Conservation (phyloP, 2,797 vertebrate genomes). For the Periparus ater region DNA sequence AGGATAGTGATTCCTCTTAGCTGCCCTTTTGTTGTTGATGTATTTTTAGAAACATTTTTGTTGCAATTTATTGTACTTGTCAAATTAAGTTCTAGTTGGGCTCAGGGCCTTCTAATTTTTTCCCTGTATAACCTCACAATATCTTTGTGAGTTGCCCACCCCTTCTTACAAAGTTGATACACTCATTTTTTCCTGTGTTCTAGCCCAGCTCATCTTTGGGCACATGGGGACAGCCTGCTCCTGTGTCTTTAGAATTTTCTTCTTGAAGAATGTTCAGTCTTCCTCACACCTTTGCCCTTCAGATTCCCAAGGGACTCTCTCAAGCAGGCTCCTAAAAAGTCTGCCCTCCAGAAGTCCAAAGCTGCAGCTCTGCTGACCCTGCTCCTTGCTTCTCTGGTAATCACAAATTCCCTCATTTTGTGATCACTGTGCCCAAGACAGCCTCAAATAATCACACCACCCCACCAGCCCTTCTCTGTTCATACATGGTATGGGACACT, state of each 20-base stretch:
- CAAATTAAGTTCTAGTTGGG: neutral
- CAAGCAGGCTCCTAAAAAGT: neutral
- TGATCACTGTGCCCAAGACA: neutral
- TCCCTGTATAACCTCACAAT: neutral
- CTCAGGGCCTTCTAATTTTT: neutral
- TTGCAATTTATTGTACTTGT: neutral
- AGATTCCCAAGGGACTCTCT: neutral
- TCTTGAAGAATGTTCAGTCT: neutral
- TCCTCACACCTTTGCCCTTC: neutral
- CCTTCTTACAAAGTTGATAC: neutral
- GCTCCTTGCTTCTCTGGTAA: neutral
- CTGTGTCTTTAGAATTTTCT: neutral
- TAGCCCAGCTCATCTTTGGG: neutral
- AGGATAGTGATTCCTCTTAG: neutral
- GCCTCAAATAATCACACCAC: neutral
- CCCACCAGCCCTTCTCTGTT: neutral
- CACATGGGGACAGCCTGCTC: neutral
- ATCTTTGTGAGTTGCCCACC: neutral
- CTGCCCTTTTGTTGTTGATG: neutral
- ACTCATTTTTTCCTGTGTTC: neutral
- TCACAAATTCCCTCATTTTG: neutral
- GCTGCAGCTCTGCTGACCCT: neutral
- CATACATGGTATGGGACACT: neutral
- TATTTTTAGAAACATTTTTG: neutral
- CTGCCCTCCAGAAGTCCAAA: neutral